Base-by-base conservation (phyloP, 2,888 invertebrate genomes). In the Sabatieria punctata region DNA sequence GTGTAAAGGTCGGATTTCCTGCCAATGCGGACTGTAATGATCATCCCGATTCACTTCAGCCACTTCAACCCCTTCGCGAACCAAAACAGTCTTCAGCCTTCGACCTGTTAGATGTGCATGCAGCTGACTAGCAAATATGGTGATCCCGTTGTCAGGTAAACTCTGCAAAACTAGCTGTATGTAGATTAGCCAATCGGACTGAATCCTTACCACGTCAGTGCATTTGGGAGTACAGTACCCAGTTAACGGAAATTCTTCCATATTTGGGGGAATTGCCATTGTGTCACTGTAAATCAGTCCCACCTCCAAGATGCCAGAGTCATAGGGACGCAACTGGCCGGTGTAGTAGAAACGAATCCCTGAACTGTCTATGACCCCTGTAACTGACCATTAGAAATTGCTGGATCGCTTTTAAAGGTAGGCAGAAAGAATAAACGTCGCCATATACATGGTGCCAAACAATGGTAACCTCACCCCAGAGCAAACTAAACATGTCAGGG, bases 21-120 rank as follows among this genome's bases (percentile, higher is more conserved):
- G 97, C 69, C 89, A 97, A 71, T 97, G 93, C 1, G 91, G 84
- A 47, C 88, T 89, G 68, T 86, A 97, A 68, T 91, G 95, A 67
- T 84, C 75, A 67, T 99, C 97, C 51, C 79, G 73, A 68, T 95
- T 93, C 18, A 99, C 69, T 55, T 78, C 74, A 0, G 80, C 78
- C 40, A 93, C 68, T 66, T 93, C 89, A 15, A 75, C 71, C 1
- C 84, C 85, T 52, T 78, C 75, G 15, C 89, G 74, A 41, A 82
- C 74, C 65, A 93, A 91, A 39, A 83, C 75, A 0, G 93, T 95
- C 63, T 77, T 74, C 1, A 89, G 82, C 50, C 78, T 76, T 0
- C 74, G 74, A 0, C 95, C 95, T 0, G 86, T 83, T 58, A 91
- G 68, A 69, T 99, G 97, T 0, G 95, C 91, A 68, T 97, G 97